Percentiles rank a stretch among this genome's conserved stretches.
phyloP scores from a whole-genome alignment of 2,888 invertebrate species.

The Idaea biselata region DNA sequence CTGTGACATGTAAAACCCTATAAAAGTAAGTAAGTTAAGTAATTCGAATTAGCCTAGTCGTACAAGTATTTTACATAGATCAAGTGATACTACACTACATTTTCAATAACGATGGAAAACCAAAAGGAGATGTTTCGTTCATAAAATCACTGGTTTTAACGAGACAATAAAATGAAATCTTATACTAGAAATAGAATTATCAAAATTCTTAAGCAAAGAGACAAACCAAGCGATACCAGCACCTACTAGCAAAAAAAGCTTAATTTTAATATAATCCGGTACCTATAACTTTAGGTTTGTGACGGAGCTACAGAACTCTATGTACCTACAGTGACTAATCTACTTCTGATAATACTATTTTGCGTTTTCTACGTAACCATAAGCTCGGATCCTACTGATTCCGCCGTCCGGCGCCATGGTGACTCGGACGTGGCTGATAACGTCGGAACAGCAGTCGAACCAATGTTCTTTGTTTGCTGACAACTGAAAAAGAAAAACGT shows the following conservation, averaged over 20 bases:
- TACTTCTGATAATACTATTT: slow-evolving; percentile 2
- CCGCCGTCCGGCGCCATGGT: slow-evolving; percentile 84
- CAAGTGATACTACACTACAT: no score
- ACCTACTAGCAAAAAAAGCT: no score
- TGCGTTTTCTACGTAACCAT: slow-evolving; percentile 44
- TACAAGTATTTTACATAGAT: no score
- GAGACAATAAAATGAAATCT: background rate
- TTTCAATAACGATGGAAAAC: background rate
- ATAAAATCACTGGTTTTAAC: background rate
- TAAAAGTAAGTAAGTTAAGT: no score
- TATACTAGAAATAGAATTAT: slow-evolving; percentile 4
- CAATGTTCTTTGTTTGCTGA: slow-evolving; percentile 75
- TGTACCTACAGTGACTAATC: no score
- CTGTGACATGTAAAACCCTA: no score
- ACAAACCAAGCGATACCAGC: no score
- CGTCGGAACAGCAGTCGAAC: slow-evolving; percentile 58
- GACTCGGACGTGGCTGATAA: slow-evolving; percentile 77
- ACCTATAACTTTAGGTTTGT: no score
- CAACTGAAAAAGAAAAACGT: slow-evolving; percentile 54
- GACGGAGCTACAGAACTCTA: no score
- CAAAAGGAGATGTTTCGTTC: background rate
- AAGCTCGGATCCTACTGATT: slow-evolving; percentile 79
- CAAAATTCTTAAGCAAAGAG: no score
- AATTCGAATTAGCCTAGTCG: no score
- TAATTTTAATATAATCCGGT: no score